Conservation (phyloP, 2,113 vertebrate species). For the Neodontobutis hainanensis region DNA sequence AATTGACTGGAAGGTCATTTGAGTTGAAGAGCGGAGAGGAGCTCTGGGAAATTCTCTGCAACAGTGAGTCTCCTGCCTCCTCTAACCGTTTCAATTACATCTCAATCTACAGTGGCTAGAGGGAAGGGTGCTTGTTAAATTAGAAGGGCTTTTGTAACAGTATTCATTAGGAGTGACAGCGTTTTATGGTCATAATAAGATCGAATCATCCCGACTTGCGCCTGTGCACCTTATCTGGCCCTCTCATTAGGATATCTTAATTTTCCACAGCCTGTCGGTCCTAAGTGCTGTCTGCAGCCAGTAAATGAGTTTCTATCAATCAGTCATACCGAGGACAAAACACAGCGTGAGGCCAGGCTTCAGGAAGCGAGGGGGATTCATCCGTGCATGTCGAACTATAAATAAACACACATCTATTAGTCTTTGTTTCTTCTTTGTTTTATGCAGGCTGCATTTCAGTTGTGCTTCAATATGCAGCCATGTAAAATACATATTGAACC, state of each 20-base stretch:
- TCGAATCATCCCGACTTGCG: conserved; percentile 75
- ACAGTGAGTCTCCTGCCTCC: conserved; percentile 55
- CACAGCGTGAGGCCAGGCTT: conserved; percentile 56
- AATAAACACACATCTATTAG: conserved; percentile 59
- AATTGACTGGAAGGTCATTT: conserved; percentile 58
- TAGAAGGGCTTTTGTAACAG: conserved; percentile 70
- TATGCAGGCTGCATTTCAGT: conserved; percentile 16
- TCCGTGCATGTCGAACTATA: conserved; percentile 56
- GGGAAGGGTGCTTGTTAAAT: conserved; percentile 76
- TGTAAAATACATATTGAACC: no score
- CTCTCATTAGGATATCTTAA: conserved; percentile 76
- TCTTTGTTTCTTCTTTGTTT: conserved; percentile 47
- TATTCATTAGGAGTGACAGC: conserved; percentile 78
- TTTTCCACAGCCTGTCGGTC: conserved; percentile 71
- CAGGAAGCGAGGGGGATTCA: conserved; percentile 49
- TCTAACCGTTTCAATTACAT: conserved; percentile 80
- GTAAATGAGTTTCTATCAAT: conserved; percentile 74
- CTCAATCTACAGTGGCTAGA: conserved; percentile 74
- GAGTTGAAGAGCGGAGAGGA: conserved; percentile 41
- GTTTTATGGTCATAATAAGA: conserved; percentile 76
- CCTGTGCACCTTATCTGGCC: conserved; percentile 65
- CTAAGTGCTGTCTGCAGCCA: conserved; percentile 53
- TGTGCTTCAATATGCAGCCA: not conserved
- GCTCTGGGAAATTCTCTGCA: conserved; percentile 39
- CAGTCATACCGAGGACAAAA: conserved; percentile 63